A percentile compares a stretch with the other conserved stretches of the same genome.
Evolutionary conservation across 1,140 invertebrate species (phyloP).

Genomic region (Papilio glaucus): DNA sequence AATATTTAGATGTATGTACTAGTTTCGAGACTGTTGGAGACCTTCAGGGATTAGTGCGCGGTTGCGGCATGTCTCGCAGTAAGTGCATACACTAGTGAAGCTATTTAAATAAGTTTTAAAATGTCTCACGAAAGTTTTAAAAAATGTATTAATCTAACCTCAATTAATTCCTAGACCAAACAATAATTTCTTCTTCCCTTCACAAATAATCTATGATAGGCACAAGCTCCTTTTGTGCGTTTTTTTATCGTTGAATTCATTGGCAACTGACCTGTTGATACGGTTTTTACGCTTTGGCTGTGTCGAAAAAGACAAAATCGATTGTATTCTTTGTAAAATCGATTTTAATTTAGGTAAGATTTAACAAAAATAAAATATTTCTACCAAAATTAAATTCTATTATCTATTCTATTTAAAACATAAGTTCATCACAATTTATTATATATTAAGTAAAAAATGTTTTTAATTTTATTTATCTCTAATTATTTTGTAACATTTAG

Average conservation of each 20-base stretch:
- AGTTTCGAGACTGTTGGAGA: too few species aligned
- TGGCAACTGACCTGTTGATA: neutral
- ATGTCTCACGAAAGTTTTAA: too few species aligned
- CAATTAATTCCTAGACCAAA: neutral
- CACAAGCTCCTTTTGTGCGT: neutral
- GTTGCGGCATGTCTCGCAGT: too few species aligned
- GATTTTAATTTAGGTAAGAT: slow-evolving; percentile 16
- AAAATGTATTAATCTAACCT: too few species aligned
- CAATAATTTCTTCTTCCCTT: neutral
- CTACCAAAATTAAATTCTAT: slow-evolving; percentile 6
- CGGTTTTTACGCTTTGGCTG: slow-evolving; percentile 29
- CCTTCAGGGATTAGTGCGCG: too few species aligned
- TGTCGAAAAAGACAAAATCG: slow-evolving; percentile 29
- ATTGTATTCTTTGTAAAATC: neutral
- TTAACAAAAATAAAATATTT: slow-evolving; percentile 12
- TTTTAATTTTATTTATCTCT: slow-evolving; percentile 12
- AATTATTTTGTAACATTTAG: neutral
- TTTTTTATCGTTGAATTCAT: neutral
- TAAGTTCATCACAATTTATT: neutral
- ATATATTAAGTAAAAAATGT: neutral
- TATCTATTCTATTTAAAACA: neutral
- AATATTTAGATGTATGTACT: too few species aligned
- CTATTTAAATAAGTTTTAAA: too few species aligned
- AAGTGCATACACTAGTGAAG: too few species aligned
- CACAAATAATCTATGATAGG: slow-evolving; percentile 8